Evolutionary conservation across 1,140 invertebrate species (phyloP).

Genomic region (Teleogryllus occipitalis): DNA sequence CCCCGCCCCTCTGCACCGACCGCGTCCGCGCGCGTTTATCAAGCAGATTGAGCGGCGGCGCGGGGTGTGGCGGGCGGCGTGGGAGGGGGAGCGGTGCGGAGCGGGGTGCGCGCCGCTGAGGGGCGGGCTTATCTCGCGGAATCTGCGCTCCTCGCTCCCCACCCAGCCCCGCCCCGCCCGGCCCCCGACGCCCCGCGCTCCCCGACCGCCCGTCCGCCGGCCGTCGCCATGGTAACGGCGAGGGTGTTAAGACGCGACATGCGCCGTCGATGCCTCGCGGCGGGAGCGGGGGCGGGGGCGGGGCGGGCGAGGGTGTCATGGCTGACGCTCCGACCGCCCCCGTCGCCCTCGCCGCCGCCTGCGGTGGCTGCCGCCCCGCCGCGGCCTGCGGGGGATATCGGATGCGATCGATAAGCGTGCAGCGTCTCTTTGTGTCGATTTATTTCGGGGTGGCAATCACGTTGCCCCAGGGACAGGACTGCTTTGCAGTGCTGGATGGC

Average conservation of each 20-base stretch:
- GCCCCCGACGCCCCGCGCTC: no score
- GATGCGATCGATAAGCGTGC: not conserved
- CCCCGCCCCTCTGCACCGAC: no score
- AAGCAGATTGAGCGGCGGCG: not conserved
- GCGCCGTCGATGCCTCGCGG: not conserved
- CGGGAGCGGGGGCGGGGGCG: no score
- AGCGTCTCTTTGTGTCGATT: not conserved
- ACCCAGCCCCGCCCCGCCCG: no score
- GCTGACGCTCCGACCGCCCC: no score
- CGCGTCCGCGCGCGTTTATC: not conserved
- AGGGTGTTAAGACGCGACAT: not conserved
- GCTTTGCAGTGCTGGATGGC: no score
- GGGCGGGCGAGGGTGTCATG: not conserved
- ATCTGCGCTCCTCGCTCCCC: not conserved
- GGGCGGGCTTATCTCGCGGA: not conserved
- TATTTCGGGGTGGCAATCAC: not conserved
- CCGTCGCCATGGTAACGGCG: not conserved
- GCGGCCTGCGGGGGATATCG: not conserved
- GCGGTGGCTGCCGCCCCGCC: no score
- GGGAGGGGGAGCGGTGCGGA: no score
- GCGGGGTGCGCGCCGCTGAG: not conserved
- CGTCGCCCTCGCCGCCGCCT: no score
- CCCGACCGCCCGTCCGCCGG: no score
- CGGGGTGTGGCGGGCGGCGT: no score
- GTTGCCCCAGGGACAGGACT: no score